A percentile compares a stretch with the other conserved stretches of the same genome.
Conservation (phyloP, 2,888 invertebrate species). For the Synanthedon formicaeformis region DNA sequence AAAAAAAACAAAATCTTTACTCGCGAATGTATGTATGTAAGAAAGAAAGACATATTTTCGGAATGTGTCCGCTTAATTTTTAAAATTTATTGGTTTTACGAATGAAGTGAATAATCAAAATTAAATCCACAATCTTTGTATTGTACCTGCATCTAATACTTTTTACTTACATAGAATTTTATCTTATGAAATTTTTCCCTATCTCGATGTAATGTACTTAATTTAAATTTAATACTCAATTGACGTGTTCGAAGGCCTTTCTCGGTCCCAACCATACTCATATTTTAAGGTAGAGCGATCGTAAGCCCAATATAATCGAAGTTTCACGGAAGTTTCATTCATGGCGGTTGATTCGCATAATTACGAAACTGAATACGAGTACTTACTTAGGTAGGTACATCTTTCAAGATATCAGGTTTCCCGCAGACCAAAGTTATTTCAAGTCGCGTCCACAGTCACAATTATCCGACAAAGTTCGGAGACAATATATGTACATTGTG, state of each 20-base stretch:
- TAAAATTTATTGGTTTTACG: no score
- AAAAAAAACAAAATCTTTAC: no score
- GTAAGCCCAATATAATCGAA: conserved; percentile 40
- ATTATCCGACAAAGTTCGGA: conserved; percentile 19
- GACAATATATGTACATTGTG: conserved; percentile 43
- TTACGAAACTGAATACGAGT: conserved; percentile 18
- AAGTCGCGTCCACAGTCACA: conserved; percentile 17
- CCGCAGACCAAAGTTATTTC: conserved; percentile 12
- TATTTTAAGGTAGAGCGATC: conserved; percentile 56
- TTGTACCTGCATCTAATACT: no score
- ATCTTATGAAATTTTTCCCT: no score
- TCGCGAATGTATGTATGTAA: no score
- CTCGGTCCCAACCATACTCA: conserved; percentile 25
- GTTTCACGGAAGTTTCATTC: conserved; percentile 39
- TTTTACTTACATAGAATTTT: no score
- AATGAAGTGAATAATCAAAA: no score
- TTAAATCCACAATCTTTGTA: no score
- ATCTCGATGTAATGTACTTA: no score
- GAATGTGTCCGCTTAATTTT: no score
- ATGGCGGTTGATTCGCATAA: conserved; percentile 34
- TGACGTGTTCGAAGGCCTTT: conserved; percentile 28
- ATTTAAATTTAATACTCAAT: conserved; percentile 16
- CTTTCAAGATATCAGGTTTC: conserved; percentile 3
- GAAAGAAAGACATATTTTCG: no score
- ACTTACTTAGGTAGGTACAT: no score